phyloP scores from a whole-genome alignment of 2,113 vertebrate genomes.

The Heliornis fulica region DNA sequence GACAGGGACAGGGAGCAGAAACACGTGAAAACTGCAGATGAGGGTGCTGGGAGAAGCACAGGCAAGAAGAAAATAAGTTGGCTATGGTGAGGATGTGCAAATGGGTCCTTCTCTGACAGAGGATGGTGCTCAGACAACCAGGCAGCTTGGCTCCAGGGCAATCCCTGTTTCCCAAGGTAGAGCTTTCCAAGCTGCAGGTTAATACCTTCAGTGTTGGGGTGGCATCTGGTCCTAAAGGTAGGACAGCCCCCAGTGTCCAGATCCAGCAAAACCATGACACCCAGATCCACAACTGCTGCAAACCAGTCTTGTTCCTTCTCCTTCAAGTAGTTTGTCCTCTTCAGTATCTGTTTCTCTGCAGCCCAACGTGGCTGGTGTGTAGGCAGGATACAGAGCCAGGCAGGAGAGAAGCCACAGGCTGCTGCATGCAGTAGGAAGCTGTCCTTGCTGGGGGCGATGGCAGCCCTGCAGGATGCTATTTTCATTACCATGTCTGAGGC shows the following conservation, averaged over 20 bases:
- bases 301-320: rapidly evolving
- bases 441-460: background rate
- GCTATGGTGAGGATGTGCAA: background rate
- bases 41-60: background rate
- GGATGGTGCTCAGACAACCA: rapidly evolving
- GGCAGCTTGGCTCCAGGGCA: background rate
- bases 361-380: background rate
- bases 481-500: background rate
- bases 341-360: rapidly evolving
- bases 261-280: background rate
- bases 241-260: background rate
- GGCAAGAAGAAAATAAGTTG: background rate
- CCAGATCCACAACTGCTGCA: background rate
- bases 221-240: background rate
- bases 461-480: background rate
- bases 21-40: constrained; percentile 18
- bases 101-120: background rate
- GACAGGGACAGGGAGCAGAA: background rate
- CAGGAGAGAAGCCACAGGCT: background rate
- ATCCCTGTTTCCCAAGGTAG: background rate
- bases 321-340: background rate
- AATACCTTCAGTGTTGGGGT: background rate
- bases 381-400: background rate
- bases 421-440: background rate
- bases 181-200: rapidly evolving